These are phyloP conservation scores for Anastrepha obliqua DNA, from an alignment of 1,140 invertebrate species.

Conservation along the genomic window DNA sequence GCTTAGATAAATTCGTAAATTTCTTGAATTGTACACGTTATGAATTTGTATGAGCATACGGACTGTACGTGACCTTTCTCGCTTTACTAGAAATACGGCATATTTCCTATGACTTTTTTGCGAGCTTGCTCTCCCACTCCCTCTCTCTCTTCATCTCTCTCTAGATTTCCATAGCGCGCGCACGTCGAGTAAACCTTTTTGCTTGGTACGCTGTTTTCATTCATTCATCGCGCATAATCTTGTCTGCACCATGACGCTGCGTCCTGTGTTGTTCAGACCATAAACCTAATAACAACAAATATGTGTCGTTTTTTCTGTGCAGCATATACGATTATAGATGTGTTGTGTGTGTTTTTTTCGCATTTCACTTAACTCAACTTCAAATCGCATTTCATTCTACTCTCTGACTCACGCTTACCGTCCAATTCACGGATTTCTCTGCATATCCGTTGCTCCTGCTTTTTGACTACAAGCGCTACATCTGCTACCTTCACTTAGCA, in stretches of 20 bases:
- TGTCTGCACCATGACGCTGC: neutral
- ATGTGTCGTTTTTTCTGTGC: neutral
- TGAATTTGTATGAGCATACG: constrained; percentile 11
- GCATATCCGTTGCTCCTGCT: neutral
- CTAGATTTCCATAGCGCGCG: too few relatives aligned
- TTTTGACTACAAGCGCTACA: constrained; percentile 47
- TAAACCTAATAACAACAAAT: constrained; percentile 23
- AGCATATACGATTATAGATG: neutral
- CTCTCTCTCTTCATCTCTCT: too few relatives aligned
- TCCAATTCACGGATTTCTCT: constrained; percentile 35
- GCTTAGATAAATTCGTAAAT: constrained; percentile 10
- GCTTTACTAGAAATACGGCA: neutral
- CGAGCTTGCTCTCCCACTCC: neutral
- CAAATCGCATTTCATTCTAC: neutral
- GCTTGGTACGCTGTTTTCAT: neutral
- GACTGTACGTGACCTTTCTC: constrained; percentile 29
- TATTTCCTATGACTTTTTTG: neutral
- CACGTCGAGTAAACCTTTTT: neutral
- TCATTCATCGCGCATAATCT: constrained; percentile 23
- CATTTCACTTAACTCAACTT: neutral
- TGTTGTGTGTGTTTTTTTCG: neutral
- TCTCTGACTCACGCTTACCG: neutral
- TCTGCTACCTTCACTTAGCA: constrained; percentile 48
- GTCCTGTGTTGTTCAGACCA: neutral
- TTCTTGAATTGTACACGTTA: neutral